Evolutionary conservation across 2,797 vertebrate genomes (phyloP).

Genomic region (Darevskia mixta): DNA sequence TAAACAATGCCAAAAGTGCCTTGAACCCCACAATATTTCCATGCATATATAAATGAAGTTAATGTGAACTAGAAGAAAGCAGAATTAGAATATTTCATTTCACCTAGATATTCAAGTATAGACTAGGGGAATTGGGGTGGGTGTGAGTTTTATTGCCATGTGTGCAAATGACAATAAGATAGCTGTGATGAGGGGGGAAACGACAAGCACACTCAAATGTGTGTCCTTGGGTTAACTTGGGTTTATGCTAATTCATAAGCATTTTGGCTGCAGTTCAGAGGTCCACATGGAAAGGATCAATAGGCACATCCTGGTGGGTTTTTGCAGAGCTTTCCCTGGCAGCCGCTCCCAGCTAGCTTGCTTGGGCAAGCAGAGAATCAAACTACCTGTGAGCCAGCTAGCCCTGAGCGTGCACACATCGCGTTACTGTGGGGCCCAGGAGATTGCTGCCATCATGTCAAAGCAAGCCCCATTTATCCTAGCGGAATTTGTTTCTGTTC

Average conservation of each 20-base stretch:
- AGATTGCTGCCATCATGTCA: neutral
- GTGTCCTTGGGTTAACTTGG: slow-evolving; percentile 1
- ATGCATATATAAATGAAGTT: neutral
- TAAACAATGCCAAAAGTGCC: neutral
- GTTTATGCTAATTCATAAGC: neutral
- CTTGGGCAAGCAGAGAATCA: neutral
- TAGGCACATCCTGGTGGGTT: neutral
- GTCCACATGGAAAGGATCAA: neutral
- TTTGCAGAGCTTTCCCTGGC: neutral
- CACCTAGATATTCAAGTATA: neutral
- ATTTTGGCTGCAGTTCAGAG: slow-evolving; percentile 9
- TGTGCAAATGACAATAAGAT: neutral
- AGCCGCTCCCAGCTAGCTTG: neutral
- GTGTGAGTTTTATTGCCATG: neutral
- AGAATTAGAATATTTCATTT: neutral
- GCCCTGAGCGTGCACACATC: neutral
- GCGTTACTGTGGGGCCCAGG: neutral
- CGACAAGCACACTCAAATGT: neutral
- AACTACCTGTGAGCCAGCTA: neutral
- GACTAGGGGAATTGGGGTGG: neutral
- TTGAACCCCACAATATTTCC: neutral
- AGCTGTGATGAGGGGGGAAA: neutral
- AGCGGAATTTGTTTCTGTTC: neutral
- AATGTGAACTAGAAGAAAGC: neutral
- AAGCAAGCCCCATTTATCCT: neutral